Evolutionary conservation across 1,140 invertebrate species (phyloP).

Genomic region (Macrotrachela quadricornifera): DNA sequence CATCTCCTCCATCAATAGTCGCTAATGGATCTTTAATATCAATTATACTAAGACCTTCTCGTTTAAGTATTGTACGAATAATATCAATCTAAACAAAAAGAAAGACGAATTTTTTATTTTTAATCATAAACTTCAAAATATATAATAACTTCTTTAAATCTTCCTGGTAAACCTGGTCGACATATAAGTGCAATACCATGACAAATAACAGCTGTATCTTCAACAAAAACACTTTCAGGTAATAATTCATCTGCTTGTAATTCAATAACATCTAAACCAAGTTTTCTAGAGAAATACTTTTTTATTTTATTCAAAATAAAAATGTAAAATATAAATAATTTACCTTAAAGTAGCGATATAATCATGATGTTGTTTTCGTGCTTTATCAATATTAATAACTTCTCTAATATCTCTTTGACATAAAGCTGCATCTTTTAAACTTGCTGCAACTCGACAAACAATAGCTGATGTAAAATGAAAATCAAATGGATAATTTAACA

Average conservation of each 20-base stretch:
- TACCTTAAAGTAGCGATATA: constrained; percentile 6
- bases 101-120: background rate
- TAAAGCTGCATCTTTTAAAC: constrained; percentile 4
- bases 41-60: constrained; percentile 57
- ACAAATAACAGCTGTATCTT: constrained; percentile 68
- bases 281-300: constrained; percentile 40
- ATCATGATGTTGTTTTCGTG: constrained; percentile 12
- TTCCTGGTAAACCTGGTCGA: constrained; percentile 44
- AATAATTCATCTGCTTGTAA: constrained; percentile 62
- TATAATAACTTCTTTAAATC: constrained; percentile 47
- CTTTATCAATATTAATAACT: constrained; percentile 13
- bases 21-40: constrained; percentile 61
- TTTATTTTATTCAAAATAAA: background rate
- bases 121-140: constrained; percentile 1
- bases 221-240: constrained; percentile 62
- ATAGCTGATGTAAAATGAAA: constrained; percentile 7
- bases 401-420: constrained; percentile 1
- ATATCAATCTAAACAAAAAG: constrained; percentile 45
- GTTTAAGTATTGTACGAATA: constrained; percentile 53
- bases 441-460: constrained; percentile 6
- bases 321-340: too few relatives aligned
- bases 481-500: background rate
- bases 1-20: constrained; percentile 65
- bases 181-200: constrained; percentile 74
- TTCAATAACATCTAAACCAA: constrained; percentile 74